Percentiles rank a stretch among this genome's conserved stretches.
Conservation (phyloP, 2,113 vertebrate species). For the Sakesphorus luctuosus region DNA sequence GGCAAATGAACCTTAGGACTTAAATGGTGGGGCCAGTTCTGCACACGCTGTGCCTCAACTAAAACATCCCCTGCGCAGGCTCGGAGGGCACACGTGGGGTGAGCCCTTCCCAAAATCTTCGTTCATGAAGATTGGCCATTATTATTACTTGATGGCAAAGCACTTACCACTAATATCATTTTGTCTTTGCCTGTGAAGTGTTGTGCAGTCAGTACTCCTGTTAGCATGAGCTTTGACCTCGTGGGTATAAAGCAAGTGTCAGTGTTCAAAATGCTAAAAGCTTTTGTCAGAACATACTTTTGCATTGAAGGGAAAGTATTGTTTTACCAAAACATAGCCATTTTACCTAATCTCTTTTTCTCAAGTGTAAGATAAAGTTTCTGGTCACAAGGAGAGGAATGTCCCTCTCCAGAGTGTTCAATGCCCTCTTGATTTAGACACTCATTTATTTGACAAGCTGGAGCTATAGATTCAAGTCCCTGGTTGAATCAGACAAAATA, state of each 20-base stretch:
- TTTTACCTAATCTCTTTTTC: background rate
- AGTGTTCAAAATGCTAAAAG: background rate
- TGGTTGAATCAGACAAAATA: background rate
- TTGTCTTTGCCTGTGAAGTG: background rate
- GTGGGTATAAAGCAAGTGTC: background rate
- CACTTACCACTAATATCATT: background rate
- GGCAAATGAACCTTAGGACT: too few species aligned
- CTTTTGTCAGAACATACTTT: background rate
- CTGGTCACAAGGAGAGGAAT: background rate
- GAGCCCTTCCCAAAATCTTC: too few species aligned
- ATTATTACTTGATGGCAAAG: background rate
- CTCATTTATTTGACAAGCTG: background rate
- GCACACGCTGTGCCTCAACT: too few species aligned
- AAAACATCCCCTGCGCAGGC: too few species aligned
- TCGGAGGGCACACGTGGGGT: too few species aligned
- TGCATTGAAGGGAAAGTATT: background rate
- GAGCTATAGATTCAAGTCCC: background rate
- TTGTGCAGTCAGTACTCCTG: background rate
- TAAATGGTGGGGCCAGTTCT: too few species aligned
- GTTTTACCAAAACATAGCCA: background rate
- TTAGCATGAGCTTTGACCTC: background rate
- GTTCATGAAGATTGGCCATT: too few species aligned
- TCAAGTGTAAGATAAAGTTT: background rate
- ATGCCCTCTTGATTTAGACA: background rate
- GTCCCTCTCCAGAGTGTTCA: background rate